Evolutionary conservation across 2,888 invertebrate genomes (phyloP).

Genomic region (Aporophyla lueneburgensis): DNA sequence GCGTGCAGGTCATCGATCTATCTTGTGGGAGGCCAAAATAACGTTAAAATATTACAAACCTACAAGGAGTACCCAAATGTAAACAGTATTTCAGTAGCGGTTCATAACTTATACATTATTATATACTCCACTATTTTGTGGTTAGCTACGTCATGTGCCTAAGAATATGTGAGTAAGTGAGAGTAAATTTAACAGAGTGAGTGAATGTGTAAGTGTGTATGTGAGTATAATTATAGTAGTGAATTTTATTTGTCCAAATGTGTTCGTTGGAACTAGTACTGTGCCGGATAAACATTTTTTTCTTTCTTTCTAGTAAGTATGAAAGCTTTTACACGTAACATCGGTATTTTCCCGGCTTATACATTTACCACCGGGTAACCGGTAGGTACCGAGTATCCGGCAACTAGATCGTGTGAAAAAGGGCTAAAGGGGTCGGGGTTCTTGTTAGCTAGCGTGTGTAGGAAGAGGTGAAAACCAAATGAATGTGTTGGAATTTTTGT

Average conservation of each 20-base stretch:
- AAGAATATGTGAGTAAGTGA: too few relatives aligned
- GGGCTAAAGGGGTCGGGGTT: not conserved
- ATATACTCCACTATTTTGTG: too few relatives aligned
- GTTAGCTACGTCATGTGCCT: too few relatives aligned
- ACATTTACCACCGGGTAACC: not conserved
- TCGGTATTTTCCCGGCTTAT: not conserved
- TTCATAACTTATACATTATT: too few relatives aligned
- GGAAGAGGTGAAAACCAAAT: not conserved
- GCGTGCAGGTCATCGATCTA: too few relatives aligned
- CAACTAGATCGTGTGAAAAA: not conserved
- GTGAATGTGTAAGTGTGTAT: too few relatives aligned
- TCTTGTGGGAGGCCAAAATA: too few relatives aligned
- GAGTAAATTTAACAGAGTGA: too few relatives aligned
- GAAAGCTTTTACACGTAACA: not conserved
- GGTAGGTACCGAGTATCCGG: conserved; percentile 11
- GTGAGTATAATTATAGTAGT: too few relatives aligned
- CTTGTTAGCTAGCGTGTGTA: not conserved
- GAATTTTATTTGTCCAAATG: not conserved
- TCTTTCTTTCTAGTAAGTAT: not conserved
- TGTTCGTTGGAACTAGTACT: not conserved
- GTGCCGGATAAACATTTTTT: not conserved
- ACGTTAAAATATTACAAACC: too few relatives aligned
- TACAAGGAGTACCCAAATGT: too few relatives aligned
- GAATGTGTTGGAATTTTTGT: not conserved
- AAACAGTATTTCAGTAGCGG: not conserved